Percentiles rank a stretch among this genome's conserved stretches.
Evolutionary conservation across 2,797 vertebrate species (phyloP).

Genomic region (Neosilurus hyrtlii): DNA sequence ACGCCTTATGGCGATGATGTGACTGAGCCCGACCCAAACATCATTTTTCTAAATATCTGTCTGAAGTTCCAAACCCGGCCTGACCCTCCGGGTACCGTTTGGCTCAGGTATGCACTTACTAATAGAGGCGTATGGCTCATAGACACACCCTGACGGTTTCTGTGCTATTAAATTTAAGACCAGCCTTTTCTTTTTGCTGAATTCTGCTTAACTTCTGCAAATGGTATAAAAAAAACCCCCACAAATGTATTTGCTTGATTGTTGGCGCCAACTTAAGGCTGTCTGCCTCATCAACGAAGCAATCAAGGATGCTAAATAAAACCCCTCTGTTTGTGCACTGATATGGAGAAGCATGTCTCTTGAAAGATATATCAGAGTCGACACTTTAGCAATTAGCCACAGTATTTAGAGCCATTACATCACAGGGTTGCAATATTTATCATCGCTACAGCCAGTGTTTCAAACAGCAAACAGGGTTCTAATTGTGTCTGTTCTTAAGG

Average conservation of each 20-base stretch:
- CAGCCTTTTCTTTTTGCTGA: background rate
- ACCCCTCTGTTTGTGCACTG: conserved; percentile 12
- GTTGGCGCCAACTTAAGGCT: conserved; percentile 32
- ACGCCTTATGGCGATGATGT: too few species aligned
- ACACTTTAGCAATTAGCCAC: conserved; percentile 42
- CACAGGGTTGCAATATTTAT: conserved; percentile 43
- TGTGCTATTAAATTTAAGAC: background rate
- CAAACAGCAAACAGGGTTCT: conserved; percentile 41
- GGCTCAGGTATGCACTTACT: too few species aligned
- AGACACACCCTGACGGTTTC: background rate
- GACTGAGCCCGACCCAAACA: too few species aligned
- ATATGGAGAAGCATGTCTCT: conserved; percentile 31
- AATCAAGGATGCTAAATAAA: conserved; percentile 45
- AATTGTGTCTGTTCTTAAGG: conserved; percentile 43
- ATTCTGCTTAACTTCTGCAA: conserved; percentile 10
- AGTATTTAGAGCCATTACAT: conserved; percentile 39
- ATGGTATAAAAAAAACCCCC: conserved; percentile 17
- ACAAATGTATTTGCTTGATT: conserved; percentile 40
- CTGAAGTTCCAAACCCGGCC: too few species aligned
- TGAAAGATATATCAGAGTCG: conserved; percentile 40
- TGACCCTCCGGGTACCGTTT: too few species aligned
- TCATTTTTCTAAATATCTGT: too few species aligned
- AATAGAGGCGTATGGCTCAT: background rate
- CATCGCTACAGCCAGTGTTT: conserved; percentile 46
- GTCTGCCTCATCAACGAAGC: conserved; percentile 41